Conservation (phyloP, 2,797 vertebrate genomes). For the Xiphophorus birchmanni region DNA sequence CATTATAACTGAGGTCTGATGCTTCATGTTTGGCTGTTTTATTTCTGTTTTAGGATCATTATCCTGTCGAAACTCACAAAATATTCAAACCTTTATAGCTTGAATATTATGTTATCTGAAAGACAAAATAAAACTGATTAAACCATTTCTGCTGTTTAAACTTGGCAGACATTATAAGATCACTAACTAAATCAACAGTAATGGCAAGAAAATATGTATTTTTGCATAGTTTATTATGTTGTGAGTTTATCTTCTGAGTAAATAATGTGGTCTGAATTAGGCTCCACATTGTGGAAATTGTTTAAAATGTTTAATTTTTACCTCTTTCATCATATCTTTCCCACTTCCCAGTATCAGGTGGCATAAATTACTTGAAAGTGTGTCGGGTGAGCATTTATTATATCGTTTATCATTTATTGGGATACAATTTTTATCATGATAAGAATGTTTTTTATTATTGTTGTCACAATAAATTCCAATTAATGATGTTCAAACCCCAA, state of each 20-base stretch:
- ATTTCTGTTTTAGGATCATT: not conserved
- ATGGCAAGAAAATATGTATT: no score
- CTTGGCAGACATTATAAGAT: not conserved
- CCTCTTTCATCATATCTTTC: not conserved
- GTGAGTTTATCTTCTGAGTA: not conserved
- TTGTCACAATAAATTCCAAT: no score
- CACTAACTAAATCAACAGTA: not conserved
- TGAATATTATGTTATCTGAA: not conserved
- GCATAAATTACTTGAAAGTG: not conserved
- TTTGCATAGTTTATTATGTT: no score
- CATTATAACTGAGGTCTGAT: not conserved
- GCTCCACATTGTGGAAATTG: not conserved
- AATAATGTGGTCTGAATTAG: not conserved
- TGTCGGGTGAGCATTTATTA: not conserved
- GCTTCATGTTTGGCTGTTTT: not conserved
- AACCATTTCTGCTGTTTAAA: not conserved
- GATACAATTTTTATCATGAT: no score
- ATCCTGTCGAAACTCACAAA: not conserved
- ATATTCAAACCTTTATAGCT: not conserved
- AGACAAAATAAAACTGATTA: not conserved
- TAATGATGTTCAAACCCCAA: no score
- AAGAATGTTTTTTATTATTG: no score
- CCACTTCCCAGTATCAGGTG: not conserved
- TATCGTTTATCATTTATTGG: no score
- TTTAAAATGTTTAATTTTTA: not conserved